A percentile compares a stretch with the other conserved stretches of the same genome.
phyloP scores from a whole-genome alignment of 2,888 invertebrate genomes.

The Buathra laborator region DNA sequence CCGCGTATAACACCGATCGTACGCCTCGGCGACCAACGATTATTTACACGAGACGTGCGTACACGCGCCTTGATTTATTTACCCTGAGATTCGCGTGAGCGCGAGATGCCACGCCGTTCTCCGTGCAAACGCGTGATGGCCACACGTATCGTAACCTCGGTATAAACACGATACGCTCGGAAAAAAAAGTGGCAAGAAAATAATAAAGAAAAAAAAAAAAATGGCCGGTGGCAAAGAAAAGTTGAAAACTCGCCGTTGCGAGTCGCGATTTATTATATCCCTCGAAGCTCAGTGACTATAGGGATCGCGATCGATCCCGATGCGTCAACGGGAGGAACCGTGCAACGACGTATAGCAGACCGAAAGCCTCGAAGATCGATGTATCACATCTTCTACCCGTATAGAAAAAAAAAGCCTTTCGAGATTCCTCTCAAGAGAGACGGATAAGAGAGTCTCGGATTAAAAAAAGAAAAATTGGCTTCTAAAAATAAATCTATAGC shows the following conservation, averaged over 20 bases:
- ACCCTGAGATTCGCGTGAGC: conserved; percentile 42
- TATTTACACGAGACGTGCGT: conserved; percentile 56
- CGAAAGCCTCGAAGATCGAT: conserved; percentile 11
- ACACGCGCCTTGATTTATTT: conserved; percentile 58
- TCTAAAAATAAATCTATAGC: conserved; percentile 17
- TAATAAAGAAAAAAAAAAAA: conserved; percentile 11
- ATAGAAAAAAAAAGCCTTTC: background rate
- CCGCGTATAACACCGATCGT: background rate
- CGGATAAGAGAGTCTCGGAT: conserved; percentile 17
- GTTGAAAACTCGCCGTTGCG: conserved; percentile 8
- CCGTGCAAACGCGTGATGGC: background rate
- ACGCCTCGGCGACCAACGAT: conserved; percentile 13
- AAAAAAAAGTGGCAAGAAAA: background rate
- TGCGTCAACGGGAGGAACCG: conserved; percentile 18
- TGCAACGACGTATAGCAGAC: background rate
- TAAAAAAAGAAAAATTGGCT: conserved; percentile 7
- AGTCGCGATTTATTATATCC: conserved; percentile 16
- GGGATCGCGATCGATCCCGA: conserved; percentile 28
- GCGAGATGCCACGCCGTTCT: background rate
- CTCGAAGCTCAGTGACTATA: background rate
- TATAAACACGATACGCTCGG: conserved; percentile 22
- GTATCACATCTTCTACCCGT: background rate
- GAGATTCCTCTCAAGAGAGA: background rate
- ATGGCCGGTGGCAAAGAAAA: conserved; percentile 4
- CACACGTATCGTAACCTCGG: background rate